phyloP scores from a whole-genome alignment of 2,888 invertebrate species.

The Aricia artaxerxes region DNA sequence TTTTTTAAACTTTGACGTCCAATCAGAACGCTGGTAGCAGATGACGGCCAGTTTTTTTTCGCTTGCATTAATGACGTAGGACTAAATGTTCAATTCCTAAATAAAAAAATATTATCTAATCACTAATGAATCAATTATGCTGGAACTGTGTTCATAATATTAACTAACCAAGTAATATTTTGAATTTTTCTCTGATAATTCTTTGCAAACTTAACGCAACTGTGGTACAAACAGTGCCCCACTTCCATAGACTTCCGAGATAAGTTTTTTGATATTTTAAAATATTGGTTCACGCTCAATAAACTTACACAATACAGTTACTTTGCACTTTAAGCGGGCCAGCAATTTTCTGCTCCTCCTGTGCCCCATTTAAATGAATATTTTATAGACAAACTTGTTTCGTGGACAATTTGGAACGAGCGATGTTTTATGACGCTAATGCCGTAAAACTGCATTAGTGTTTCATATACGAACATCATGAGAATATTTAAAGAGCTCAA shows the following conservation, averaged over 20 bases:
- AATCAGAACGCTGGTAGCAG: too few species aligned
- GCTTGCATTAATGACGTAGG: too few species aligned
- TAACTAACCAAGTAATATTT: too few species aligned
- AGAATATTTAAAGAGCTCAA: neutral
- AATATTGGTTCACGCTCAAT: constrained; percentile 26
- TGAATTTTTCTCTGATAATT: neutral
- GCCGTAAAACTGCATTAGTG: neutral
- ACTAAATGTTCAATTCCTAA: too few species aligned
- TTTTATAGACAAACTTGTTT: constrained; percentile 12
- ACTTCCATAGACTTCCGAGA: neutral
- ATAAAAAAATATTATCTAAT: too few species aligned
- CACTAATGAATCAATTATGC: too few species aligned
- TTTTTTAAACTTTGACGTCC: too few species aligned
- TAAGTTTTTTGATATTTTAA: constrained; percentile 13
- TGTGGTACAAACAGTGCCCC: neutral
- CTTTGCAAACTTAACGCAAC: neutral
- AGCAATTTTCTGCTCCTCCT: neutral
- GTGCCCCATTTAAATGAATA: neutral
- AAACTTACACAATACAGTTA: constrained; percentile 1
- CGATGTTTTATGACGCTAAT: neutral
- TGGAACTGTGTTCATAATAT: too few species aligned
- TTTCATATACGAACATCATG: neutral
- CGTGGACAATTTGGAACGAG: neutral
- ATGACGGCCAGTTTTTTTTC: too few species aligned
- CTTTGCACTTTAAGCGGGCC: constrained; percentile 3